Conservation (phyloP, 2,113 vertebrate species). For the Rhinoptilus africanus region DNA sequence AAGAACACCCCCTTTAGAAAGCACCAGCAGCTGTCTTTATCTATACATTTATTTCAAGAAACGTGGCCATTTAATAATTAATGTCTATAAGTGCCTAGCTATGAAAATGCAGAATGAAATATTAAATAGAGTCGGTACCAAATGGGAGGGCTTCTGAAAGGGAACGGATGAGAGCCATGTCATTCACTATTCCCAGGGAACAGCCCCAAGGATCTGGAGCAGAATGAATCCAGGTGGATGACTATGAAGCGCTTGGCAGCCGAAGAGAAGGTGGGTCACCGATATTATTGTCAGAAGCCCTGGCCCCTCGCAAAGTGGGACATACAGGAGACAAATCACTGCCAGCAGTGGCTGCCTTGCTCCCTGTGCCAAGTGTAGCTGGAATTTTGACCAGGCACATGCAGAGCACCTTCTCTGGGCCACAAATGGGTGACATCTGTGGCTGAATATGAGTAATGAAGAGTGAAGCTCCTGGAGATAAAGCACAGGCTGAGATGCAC, state of each 20-base stretch:
- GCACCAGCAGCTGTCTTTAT: background rate
- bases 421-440: background rate
- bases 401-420: background rate
- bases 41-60: conserved; percentile 18
- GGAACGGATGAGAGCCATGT: background rate
- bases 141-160: conserved; percentile 9
- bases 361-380: background rate
- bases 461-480: background rate
- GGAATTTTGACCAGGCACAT: background rate
- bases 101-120: conserved; percentile 68
- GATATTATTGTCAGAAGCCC: background rate
- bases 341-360: background rate
- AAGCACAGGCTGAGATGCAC: background rate
- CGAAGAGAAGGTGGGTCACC: background rate
- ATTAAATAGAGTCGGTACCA: conserved; percentile 39
- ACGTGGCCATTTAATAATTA: conserved; percentile 52
- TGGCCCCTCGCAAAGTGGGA: background rate
- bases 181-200: conserved; percentile 30
- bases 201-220: conserved; percentile 43
- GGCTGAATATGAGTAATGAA: background rate
- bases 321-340: background rate
- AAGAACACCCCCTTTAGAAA: background rate
- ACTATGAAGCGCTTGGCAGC: background rate
- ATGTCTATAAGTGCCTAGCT: conserved; percentile 62
- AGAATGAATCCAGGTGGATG: conserved; percentile 35